These are phyloP conservation scores for Trematocara macrostoma DNA, from an alignment of 2,113 vertebrate species.

Conservation along the genomic window DNA sequence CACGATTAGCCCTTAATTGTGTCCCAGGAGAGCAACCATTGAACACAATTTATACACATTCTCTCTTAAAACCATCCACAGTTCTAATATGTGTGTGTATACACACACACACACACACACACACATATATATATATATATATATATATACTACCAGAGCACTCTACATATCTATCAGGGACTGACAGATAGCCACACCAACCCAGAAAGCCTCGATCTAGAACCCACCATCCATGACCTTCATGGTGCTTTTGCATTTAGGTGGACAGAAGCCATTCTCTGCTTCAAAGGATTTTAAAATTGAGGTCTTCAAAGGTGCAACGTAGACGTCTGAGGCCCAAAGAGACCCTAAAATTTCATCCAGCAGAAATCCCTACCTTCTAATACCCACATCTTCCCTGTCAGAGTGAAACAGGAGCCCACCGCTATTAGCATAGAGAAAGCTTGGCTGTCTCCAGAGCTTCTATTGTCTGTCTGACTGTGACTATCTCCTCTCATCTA, in stretches of 20 bases:
- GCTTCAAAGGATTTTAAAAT: slow-evolving; percentile 62
- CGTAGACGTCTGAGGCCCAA: background rate
- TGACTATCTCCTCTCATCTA: background rate
- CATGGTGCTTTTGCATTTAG: slow-evolving; percentile 23
- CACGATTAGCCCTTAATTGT: background rate
- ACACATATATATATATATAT: rapidly evolving
- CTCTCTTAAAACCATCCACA: background rate
- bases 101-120: no score
- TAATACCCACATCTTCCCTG: background rate
- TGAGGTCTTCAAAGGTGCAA: slow-evolving; percentile 62
- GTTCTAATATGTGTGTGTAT: background rate
- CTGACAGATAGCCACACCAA: slow-evolving; percentile 20
- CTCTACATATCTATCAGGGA: slow-evolving; percentile 32
- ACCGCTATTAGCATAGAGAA: slow-evolving; percentile 30
- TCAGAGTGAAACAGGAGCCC: background rate
- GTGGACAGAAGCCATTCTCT: slow-evolving; percentile 63
- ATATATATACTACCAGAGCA: background rate
- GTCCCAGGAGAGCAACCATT: slow-evolving; percentile 18
- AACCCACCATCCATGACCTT: slow-evolving; percentile 46
- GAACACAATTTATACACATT: background rate
- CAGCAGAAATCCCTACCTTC: slow-evolving; percentile 3
- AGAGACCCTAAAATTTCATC: slow-evolving; percentile 2
- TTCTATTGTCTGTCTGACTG: slow-evolving; percentile 35
- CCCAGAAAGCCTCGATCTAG: slow-evolving; percentile 2
- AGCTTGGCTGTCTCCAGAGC: slow-evolving; percentile 29